Percentiles rank a stretch among this genome's conserved stretches.
These are phyloP conservation scores for Cirrhinus mrigala DNA, from an alignment of 2,797 vertebrate species.

Conservation along the genomic window DNA sequence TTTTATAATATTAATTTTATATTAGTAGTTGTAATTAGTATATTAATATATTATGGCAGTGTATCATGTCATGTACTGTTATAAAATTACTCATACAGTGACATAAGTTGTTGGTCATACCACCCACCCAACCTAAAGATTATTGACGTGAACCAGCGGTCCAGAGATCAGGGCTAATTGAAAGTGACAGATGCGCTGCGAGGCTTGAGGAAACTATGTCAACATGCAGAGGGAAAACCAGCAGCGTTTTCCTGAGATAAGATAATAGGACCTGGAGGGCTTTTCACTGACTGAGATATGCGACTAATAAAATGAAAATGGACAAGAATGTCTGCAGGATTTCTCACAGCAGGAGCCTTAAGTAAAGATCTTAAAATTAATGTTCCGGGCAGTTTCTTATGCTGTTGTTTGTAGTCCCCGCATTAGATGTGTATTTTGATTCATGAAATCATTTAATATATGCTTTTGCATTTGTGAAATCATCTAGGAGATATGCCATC, in stretches of 20 bases:
- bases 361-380: conserved; percentile 36
- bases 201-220: conserved; percentile 62
- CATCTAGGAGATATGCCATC: neutral
- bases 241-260: conserved; percentile 64
- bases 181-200: conserved; percentile 72
- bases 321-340: conserved; percentile 62
- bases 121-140: conserved; percentile 55
- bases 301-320: conserved; percentile 67
- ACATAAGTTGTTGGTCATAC: conserved; percentile 5
- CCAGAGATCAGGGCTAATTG: conserved; percentile 72
- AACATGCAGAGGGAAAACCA: conserved; percentile 59
- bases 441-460: neutral
- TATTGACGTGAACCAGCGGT: conserved; percentile 73
- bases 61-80: neutral
- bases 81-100: conserved; percentile 14
- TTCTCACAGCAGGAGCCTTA: conserved; percentile 34
- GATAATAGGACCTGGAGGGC: conserved; percentile 66
- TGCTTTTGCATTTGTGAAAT: neutral
- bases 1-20: neutral
- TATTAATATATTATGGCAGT: neutral
- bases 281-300: conserved; percentile 65
- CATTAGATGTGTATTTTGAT: neutral
- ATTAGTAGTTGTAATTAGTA: neutral
- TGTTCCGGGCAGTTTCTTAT: conserved; percentile 19
- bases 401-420: conserved; percentile 4